Base-by-base conservation (phyloP, 2,888 invertebrate species). In the Chrysotoxum bicinctum region DNA sequence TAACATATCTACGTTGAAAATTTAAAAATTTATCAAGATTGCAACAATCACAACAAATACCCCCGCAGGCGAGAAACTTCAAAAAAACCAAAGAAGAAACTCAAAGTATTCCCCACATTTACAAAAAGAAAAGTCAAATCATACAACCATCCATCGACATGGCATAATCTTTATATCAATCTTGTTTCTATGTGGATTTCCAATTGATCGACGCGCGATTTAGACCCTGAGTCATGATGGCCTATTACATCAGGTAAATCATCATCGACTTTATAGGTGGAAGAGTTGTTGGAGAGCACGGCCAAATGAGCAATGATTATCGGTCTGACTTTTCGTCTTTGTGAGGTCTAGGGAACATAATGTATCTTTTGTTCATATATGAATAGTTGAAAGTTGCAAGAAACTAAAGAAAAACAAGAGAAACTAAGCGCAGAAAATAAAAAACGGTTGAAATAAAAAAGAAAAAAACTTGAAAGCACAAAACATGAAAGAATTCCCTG, bases 191-290 rank as follows among this genome's bases (percentile, higher is more conserved):
- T 68, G 48, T 54, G 64, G 66, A 52, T 73, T 74, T 72, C 35
- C 14, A 40, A 43, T 54, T 52, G 76, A 76, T 80, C 66, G 75
- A 69, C 81, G 73, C 48, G 45, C 45, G 72, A 32, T 66, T 70
- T 58, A 58, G 58, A 37, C 58, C 76, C 76, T 68, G 73, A 85
- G 73, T 77, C 85, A 81, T 77, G 73, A 77, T 77, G 73, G 62
- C 76, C 76, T 77, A 85, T 85, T 81, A 72, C 85, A 81, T 85
- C 76, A 85, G 73, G 54, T 73, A 69, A 77, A 50, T 62, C 76
- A 77, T 85, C 81, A 77, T 85, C 56, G 56, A 54, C 58, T 32
- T 10, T 21, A 54, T 40, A 45, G 30, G 32, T 64, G 19, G 5
- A 30, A 35, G 6, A 30, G 73, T 52, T 64, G 43, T 56, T 54